Conservation (phyloP, 1,140 invertebrate genomes). For the Brachionus paranguensis region DNA sequence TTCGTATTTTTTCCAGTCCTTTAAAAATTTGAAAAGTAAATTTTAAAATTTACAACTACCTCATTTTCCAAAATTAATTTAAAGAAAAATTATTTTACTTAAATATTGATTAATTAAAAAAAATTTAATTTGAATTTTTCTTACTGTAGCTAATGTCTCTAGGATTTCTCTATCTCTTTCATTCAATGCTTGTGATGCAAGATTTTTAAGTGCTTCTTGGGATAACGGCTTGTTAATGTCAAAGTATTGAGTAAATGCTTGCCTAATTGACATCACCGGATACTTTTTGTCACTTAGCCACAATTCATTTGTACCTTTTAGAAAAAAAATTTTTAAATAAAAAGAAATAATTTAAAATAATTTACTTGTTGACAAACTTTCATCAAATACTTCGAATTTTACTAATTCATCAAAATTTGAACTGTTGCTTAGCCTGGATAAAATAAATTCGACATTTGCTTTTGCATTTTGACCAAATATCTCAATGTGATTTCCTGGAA, state of each 20-base stretch:
- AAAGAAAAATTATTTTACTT: too few relatives aligned
- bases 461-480: constrained; percentile 75
- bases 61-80: too few relatives aligned
- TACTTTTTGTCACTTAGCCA: constrained; percentile 80
- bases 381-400: constrained; percentile 76
- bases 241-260: constrained; percentile 73
- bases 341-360: too few relatives aligned
- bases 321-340: too few relatives aligned
- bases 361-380: constrained; percentile 63
- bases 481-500: constrained; percentile 85
- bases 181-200: constrained; percentile 68
- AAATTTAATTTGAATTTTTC: too few relatives aligned
- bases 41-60: too few relatives aligned
- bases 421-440: constrained; percentile 63
- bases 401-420: constrained; percentile 68
- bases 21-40: too few relatives aligned
- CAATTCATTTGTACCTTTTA: constrained; percentile 66
- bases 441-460: constrained; percentile 71
- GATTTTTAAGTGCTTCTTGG: constrained; percentile 73
- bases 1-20: constrained; percentile 61
- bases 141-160: constrained; percentile 58
- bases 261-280: constrained; percentile 68
- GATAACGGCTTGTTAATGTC: constrained; percentile 87
- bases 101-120: too few relatives aligned
- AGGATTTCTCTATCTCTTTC: constrained; percentile 71